These are phyloP conservation scores for Ptyas mucosa DNA, from an alignment of 2,113 vertebrate species.

Conservation along the genomic window DNA sequence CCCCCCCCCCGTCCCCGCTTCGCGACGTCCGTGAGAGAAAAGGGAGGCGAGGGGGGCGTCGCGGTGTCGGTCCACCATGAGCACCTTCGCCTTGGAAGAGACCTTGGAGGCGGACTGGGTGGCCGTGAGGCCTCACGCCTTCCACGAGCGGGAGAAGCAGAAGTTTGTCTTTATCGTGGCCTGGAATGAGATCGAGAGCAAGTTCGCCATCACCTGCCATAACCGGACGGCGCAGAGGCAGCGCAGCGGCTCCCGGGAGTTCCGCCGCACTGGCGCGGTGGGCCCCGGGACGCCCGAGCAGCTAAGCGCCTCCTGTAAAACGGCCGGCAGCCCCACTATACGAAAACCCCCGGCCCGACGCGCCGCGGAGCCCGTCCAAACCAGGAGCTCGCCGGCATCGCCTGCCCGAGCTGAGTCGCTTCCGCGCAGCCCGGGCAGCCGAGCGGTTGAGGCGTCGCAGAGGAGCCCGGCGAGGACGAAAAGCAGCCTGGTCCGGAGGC, in stretches of 20 bases:
- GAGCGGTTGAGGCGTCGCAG: slow-evolving; percentile 46
- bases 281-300: slow-evolving; percentile 12
- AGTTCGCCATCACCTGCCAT: slow-evolving; percentile 96
- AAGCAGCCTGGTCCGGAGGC: slow-evolving; percentile 40
- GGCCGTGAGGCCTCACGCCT: slow-evolving; percentile 87
- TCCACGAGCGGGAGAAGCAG: slow-evolving; percentile 90
- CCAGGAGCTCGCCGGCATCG: slow-evolving; percentile 24
- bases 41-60: neutral
- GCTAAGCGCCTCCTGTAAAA: neutral
- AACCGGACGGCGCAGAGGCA: slow-evolving; percentile 88
- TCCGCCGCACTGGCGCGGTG: slow-evolving; percentile 17
- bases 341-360: slow-evolving; percentile 49
- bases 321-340: slow-evolving; percentile 34
- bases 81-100: slow-evolving; percentile 85
- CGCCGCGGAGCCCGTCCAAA: slow-evolving; percentile 47
- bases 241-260: slow-evolving; percentile 77
- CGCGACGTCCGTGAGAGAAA: slow-evolving; percentile 11
- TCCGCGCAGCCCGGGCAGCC: slow-evolving; percentile 31
- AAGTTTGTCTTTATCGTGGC: slow-evolving; percentile 97
- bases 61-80: slow-evolving; percentile 69
- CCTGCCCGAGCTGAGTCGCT: slow-evolving; percentile 25
- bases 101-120: slow-evolving; percentile 93
- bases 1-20: neutral
- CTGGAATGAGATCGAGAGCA: slow-evolving; percentile 95
- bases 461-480: slow-evolving; percentile 46